phyloP scores from a whole-genome alignment of 2,888 invertebrate genomes.

The Melitaea athalia region DNA sequence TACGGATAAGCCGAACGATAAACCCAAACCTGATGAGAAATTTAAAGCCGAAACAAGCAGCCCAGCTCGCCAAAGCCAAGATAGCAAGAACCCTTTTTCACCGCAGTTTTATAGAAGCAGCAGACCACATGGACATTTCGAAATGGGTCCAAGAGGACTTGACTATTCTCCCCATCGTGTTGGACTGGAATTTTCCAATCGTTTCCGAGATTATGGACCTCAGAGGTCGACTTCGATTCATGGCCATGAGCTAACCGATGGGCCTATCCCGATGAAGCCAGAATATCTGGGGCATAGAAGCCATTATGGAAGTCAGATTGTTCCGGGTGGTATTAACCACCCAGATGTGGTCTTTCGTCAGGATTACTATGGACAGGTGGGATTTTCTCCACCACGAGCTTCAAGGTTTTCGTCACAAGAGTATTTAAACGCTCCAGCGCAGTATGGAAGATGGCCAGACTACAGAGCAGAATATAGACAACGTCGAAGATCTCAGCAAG shows the following conservation, averaged over 20 bases:
- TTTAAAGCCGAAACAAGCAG: conserved; percentile 46
- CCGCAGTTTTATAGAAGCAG: conserved; percentile 68
- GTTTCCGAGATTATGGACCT: conserved; percentile 71
- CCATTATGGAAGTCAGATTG: conserved; percentile 71
- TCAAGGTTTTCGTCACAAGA: conserved; percentile 78
- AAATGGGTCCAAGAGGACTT: conserved; percentile 76
- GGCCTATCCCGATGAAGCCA: conserved; percentile 60
- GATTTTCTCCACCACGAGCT: conserved; percentile 69
- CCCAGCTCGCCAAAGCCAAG: conserved; percentile 55
- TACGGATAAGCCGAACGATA: conserved; percentile 44
- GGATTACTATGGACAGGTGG: conserved; percentile 70
- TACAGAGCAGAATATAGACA: conserved; percentile 73
- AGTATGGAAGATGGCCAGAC: conserved; percentile 73
- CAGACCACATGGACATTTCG: conserved; percentile 73
- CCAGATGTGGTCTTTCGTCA: conserved; percentile 76
- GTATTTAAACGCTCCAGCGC: conserved; percentile 72
- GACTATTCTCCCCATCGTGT: conserved; percentile 77
- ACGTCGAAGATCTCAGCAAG: conserved; percentile 76
- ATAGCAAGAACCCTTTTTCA: conserved; percentile 73
- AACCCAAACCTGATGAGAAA: conserved; percentile 50
- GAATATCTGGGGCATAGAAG: conserved; percentile 69
- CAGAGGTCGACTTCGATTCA: conserved; percentile 76
- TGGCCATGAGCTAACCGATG: conserved; percentile 75
- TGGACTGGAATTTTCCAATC: conserved; percentile 68
- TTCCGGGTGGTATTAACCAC: conserved; percentile 66